Evolutionary conservation across 2,113 vertebrate species (phyloP), one percentile per base, ranked within the genome.

Genomic region (Paramormyrops kingsleyae): DNA sequence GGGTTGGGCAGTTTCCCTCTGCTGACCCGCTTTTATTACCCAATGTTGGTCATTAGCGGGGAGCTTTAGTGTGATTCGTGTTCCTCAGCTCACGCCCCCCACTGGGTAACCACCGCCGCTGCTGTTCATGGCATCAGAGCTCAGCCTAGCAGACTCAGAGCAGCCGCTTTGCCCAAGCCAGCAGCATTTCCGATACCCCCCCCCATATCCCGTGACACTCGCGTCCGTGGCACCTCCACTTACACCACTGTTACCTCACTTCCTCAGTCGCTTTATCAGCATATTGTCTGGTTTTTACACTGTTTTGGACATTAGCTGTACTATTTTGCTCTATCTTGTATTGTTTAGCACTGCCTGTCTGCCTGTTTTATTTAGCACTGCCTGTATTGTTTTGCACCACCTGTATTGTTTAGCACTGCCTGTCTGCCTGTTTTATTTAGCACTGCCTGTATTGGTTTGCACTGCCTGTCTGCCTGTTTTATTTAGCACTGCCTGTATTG

Each of bases 1-100:
- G 83, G 59, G 87, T 84, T 90, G 87, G 27, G 8, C 53, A 21
- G 52, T 56, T 87, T 87, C 83, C 53, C 44, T 80, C 85, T 42
- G 35, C 87, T 89, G 86, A 39, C 53, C n/a, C n/a, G 35, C 62
- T 80, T 91, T 88, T 88, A 91, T 90, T 92, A 91, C 87, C 89
- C 21, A 13, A 35, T 44, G 47, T 49, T 83, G 84, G 89, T 91
- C 86, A 66, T 91, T 91, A 91, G 90, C n/a, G 35, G 39, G 87
- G 90, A 42, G 42, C 35, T 27, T 35, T 42, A 50, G 46, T 80
- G 85, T 87, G 88, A 88, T 89, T 88, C 35, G 52, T 39, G 70
- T 74, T 83, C 88, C 6, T 5, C 24, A n/a, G 85, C 27, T 35
- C 85, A 49, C 50, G 0, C 7, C 59, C 44, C 44, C 39, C 10